phyloP scores from a whole-genome alignment of 2,888 invertebrate species.

The Agriopis marginaria region DNA sequence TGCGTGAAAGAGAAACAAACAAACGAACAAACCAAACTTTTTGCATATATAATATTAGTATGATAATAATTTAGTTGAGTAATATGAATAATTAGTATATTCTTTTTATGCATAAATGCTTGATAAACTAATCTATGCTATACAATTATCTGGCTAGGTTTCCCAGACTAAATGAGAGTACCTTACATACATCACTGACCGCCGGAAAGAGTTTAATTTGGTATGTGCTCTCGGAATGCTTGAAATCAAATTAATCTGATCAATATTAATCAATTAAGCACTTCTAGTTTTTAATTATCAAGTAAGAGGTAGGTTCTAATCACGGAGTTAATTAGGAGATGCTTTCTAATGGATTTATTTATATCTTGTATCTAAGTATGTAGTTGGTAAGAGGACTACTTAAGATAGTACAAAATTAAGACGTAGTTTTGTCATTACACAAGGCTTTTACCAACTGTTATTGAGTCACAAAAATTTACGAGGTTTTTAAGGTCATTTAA shows the following conservation, averaged over 20 bases:
- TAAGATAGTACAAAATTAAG: conserved; percentile 8
- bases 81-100: no score
- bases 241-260: conserved; percentile 13
- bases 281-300: conserved; percentile 32
- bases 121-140: no score
- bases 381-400: background rate
- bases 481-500: conserved; percentile 20
- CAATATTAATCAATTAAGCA: conserved; percentile 28
- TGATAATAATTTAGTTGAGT: no score
- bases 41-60: no score
- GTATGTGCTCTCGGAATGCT: background rate
- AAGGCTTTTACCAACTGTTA: conserved; percentile 1
- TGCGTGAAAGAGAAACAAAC: no score
- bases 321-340: conserved; percentile 31
- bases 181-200: no score
- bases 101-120: no score
- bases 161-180: no score
- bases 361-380: conserved; percentile 22
- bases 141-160: no score
- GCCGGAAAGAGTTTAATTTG: background rate
- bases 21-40: no score
- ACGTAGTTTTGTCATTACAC: conserved; percentile 10
- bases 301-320: conserved; percentile 26
- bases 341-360: conserved; percentile 30
- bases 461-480: background rate